Conservation (phyloP, 1,140 invertebrate genomes). For the Papilio machaon region DNA sequence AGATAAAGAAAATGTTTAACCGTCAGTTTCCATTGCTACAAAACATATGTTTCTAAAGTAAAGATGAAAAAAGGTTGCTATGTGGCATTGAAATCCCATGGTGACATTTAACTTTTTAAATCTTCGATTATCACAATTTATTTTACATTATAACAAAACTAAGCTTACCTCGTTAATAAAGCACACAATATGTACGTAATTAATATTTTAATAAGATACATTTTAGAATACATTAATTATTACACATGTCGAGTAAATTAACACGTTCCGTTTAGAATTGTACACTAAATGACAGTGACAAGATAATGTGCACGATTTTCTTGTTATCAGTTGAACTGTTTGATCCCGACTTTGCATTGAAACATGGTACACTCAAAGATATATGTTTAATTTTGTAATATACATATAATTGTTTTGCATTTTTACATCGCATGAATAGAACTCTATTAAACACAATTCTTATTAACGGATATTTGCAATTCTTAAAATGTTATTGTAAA, state of each 20-base stretch:
- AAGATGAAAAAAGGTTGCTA: too few relatives aligned
- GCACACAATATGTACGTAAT: not conserved
- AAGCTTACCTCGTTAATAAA: conserved; percentile 25
- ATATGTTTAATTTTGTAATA: not conserved
- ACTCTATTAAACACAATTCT: not conserved
- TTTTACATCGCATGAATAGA: not conserved
- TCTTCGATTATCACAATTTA: too few relatives aligned
- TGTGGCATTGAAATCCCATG: not conserved
- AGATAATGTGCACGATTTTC: conserved; percentile 31
- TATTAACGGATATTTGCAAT: conserved; percentile 12
- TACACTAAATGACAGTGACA: conserved; percentile 6
- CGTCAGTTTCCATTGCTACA: not conserved
- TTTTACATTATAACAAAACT: not conserved
- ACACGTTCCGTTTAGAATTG: conserved; percentile 26
- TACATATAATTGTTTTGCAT: conserved; percentile 1
- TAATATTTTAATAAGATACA: conserved; percentile 12
- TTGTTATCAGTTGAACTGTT: conserved; percentile 36
- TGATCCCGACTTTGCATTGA: conserved; percentile 35
- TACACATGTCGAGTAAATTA: conserved; percentile 6
- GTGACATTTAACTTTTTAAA: too few relatives aligned
- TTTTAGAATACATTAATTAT: conserved; percentile 4
- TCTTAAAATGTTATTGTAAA: conserved; percentile 15
- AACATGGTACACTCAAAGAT: not conserved
- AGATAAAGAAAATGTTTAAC: not conserved
- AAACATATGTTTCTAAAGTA: too few relatives aligned